phyloP scores from a whole-genome alignment of 2,888 invertebrate genomes.

The Agrochola litura region DNA sequence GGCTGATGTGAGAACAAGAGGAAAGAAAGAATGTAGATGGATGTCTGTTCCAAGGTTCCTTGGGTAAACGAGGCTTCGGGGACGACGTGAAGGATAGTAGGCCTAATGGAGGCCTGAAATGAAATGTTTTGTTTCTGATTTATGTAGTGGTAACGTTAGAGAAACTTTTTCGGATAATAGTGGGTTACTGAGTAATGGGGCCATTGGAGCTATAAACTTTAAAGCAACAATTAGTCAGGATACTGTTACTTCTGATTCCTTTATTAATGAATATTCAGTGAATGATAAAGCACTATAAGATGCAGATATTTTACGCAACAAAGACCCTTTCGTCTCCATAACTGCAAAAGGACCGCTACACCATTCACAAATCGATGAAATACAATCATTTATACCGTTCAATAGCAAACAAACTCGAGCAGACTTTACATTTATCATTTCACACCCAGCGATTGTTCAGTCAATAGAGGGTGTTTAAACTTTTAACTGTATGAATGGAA shows the following conservation, averaged over 20 bases:
- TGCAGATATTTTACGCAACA: background rate
- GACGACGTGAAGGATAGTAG: constrained; percentile 32
- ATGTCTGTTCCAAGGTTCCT: constrained; percentile 40
- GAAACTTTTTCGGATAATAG: background rate
- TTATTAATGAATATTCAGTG: background rate
- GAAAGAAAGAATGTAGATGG: constrained; percentile 35
- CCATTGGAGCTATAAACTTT: background rate
- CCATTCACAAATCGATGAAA: constrained; percentile 50
- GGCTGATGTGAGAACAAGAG: constrained; percentile 35
- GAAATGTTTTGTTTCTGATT: constrained; percentile 25
- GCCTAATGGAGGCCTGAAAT: constrained; percentile 31
- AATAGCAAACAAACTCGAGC: constrained; percentile 65
- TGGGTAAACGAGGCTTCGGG: constrained; percentile 34
- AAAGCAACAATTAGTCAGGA: background rate
- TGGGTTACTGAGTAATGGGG: background rate
- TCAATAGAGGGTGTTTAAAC: constrained; percentile 87
- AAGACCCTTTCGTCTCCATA: constrained; percentile 12
- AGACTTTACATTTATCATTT: constrained; percentile 82
- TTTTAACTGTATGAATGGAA: constrained; percentile 85
- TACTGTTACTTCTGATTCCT: background rate
- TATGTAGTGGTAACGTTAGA: background rate
- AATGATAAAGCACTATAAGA: background rate
- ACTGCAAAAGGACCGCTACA: constrained; percentile 36
- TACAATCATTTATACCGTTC: constrained; percentile 60
- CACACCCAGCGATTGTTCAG: constrained; percentile 80